These are phyloP conservation scores for Rhinella marina DNA, from an alignment of 2,797 vertebrate genomes.

Conservation along the genomic window DNA sequence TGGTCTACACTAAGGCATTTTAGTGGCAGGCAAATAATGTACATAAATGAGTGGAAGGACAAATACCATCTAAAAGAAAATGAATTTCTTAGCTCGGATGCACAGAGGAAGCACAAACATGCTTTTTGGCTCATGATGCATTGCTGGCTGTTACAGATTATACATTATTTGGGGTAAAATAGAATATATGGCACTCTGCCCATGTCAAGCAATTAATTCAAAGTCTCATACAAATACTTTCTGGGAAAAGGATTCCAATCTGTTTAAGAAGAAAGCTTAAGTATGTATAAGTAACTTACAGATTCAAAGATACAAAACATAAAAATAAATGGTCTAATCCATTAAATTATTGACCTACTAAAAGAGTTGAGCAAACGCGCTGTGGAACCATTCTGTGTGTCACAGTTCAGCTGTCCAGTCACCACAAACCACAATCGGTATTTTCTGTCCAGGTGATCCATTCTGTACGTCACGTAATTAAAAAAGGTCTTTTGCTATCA, in stretches of 20 bases:
- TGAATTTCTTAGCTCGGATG: not conserved
- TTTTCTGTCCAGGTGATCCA: too few relatives aligned
- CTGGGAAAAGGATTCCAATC: conserved; percentile 13
- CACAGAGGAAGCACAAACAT: not conserved
- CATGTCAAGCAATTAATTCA: conserved; percentile 7
- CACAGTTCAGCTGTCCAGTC: too few relatives aligned
- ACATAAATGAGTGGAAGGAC: too few relatives aligned
- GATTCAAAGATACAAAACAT: not conserved
- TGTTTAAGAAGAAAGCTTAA: not conserved
- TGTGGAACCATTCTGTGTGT: too few relatives aligned
- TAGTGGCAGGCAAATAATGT: too few relatives aligned
- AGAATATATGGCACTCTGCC: not conserved
- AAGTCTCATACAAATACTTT: conserved; percentile 28
- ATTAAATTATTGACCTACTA: not conserved
- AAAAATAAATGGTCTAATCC: not conserved
- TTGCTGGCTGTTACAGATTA: conserved; percentile 10
- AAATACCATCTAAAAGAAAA: too few relatives aligned
- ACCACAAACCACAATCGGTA: too few relatives aligned
- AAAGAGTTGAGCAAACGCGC: too few relatives aligned
- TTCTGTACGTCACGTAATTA: too few relatives aligned
- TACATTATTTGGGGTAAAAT: conserved; percentile 9
- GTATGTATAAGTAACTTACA: not conserved
- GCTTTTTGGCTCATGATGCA: not conserved
- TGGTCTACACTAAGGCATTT: too few relatives aligned
- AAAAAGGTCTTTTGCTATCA: too few relatives aligned